Base-by-base conservation (phyloP, 2,113 vertebrate genomes). In the Paedocypris sp. region DNA sequence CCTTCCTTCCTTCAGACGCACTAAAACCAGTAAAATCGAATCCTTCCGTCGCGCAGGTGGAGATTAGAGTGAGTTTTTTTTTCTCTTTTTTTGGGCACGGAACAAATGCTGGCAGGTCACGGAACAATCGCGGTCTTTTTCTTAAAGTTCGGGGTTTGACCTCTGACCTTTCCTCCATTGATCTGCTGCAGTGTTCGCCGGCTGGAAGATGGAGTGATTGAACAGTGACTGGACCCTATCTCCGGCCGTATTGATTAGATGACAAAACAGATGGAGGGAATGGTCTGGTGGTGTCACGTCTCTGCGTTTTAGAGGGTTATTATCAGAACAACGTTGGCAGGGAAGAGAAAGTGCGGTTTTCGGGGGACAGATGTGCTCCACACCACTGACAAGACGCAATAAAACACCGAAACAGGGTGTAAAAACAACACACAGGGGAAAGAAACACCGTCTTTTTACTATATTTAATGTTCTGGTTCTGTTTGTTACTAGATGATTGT, bases 221-320 rank as follows among this genome's bases (percentile, higher is more conserved):
- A 74, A 51, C 68, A 70, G 67, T 43, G 62, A 51, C 59, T 43
- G 32, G 28, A 45, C 52, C 46, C 60, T 67, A 61, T 63, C 64
- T 61, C 20, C 18, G 16, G 54, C 50, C 23, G 31, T 68, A 73
- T 73, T 68, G 70, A 75, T 73, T 69, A 62, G 70, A 51, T 62
- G 62, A 68, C 62, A 62, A 60, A 39, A 56, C 41, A 69, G 64
- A 68, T 69, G 54, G 65, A 66, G 50, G 63, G 54, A 54, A 63
- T 52, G 49, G 62, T 43, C 70, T 65, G 42, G 62, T 62, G 62
- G 18, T 59, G 61, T 73, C 68, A 66, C 62, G 62, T 60, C 52
- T 54, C 60, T 62, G 31, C 53, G 32, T 68, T 67, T 53, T 43
- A 56, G 67, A 28, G 26, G 51, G 41, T 45, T 62, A 57, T 70